Evolutionary conservation across 2,888 invertebrate genomes (phyloP).

Genomic region (Drosophila algonquin): DNA sequence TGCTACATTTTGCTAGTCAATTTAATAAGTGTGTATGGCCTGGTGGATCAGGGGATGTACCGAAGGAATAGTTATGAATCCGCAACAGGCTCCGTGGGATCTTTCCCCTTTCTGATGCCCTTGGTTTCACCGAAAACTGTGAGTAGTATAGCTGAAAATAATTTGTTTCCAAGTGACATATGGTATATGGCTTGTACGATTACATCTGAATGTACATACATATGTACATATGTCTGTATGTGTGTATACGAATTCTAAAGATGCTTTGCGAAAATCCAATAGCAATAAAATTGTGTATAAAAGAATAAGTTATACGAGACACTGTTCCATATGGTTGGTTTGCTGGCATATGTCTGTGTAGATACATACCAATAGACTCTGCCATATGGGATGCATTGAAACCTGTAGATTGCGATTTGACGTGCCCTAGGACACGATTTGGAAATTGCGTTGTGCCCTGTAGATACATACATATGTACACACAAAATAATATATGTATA

Average conservation of each 20-base stretch:
- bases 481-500: no score
- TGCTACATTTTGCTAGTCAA: conserved; percentile 50
- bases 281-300: not conserved
- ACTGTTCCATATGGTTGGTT: conserved; percentile 30
- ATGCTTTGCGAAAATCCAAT: not conserved
- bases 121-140: conserved; percentile 91
- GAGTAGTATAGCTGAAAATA: conserved; percentile 57
- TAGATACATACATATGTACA: conserved; percentile 2
- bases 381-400: conserved; percentile 27
- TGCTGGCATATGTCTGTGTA: not conserved
- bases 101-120: conserved; percentile 92
- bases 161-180: not conserved
- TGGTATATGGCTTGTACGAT: not conserved
- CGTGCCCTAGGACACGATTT: conserved; percentile 18
- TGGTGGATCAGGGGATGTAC: conserved; percentile 52
- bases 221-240: not conserved
- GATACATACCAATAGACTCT: conserved; percentile 28
- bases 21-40: conserved; percentile 46
- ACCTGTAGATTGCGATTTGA: conserved; percentile 41
- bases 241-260: not conserved
- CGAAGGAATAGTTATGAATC: conserved; percentile 33
- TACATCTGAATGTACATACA: not conserved
- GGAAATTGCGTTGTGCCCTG: conserved; percentile 7
- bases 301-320: not conserved
- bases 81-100: conserved; percentile 70